Percentiles rank a stretch among this genome's conserved stretches.
Conservation (phyloP, 2,113 vertebrate species). For the Takifugu bimaculatus region DNA sequence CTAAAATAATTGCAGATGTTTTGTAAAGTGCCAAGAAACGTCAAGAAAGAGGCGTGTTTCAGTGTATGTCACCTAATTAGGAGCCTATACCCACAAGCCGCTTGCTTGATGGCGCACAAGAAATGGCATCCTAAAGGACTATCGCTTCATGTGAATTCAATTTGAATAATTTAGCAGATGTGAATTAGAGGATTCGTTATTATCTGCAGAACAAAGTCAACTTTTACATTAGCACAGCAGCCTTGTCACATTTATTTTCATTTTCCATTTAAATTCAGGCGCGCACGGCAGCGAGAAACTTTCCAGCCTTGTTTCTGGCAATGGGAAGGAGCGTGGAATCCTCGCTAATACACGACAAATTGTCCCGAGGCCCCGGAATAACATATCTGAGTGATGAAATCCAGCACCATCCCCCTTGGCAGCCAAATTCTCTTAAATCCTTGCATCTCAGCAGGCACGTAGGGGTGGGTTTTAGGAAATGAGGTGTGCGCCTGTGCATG, state of each 20-base stretch:
- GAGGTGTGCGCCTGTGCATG: conserved; percentile 27
- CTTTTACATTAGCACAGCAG: conserved; percentile 32
- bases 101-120: conserved; percentile 31
- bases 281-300: conserved; percentile 30
- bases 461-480: conserved; percentile 49
- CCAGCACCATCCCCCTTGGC: conserved; percentile 46
- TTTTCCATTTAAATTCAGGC: conserved; percentile 26
- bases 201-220: conserved; percentile 28
- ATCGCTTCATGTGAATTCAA: conserved; percentile 47
- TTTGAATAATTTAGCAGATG: conserved; percentile 45
- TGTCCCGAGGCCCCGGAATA: conserved; percentile 59
- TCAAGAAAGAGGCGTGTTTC: too few species aligned
- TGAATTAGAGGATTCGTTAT: conserved; percentile 32
- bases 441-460: conserved; percentile 49
- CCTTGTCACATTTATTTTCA: conserved; percentile 42
- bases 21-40: too few species aligned
- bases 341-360: conserved; percentile 46
- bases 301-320: conserved; percentile 48
- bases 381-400: conserved; percentile 67
- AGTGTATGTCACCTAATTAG: too few species aligned
- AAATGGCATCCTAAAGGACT: conserved; percentile 16
- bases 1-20: too few species aligned
- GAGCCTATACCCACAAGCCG: conserved; percentile 11
- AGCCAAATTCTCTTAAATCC: conserved; percentile 59
- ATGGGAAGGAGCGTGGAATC: conserved; percentile 32